These are phyloP conservation scores for Scaptomyza polygonia DNA, from an alignment of 2,888 invertebrate species.

Conservation along the genomic window DNA sequence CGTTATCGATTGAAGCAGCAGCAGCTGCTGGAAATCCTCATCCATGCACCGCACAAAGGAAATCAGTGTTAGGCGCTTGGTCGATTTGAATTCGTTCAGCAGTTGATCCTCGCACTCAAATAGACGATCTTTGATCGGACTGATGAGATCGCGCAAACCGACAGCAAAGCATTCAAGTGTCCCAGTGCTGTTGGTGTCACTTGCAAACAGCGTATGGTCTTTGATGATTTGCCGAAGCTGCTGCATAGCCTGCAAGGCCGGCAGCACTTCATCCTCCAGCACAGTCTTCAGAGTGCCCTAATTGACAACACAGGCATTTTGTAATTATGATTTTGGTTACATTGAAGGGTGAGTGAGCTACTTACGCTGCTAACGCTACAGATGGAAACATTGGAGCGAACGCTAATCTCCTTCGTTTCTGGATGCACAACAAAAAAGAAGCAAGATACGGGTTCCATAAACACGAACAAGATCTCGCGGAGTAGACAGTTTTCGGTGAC, in stretches of 20 bases:
- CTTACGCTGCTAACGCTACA: slow-evolving; percentile 80
- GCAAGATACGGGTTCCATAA: slow-evolving; percentile 76
- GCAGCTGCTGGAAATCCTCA: slow-evolving; percentile 80
- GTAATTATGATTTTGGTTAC: neutral
- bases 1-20: slow-evolving; percentile 83
- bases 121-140: slow-evolving; percentile 81
- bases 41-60: slow-evolving; percentile 81
- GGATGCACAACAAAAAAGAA: slow-evolving; percentile 78
- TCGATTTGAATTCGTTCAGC: slow-evolving; percentile 48
- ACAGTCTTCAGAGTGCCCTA: slow-evolving; percentile 69
- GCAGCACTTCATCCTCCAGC: slow-evolving; percentile 71
- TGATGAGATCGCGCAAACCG: slow-evolving; percentile 83
- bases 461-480: slow-evolving; percentile 84
- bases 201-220: slow-evolving; percentile 68
- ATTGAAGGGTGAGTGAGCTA: neutral
- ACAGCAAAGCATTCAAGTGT: slow-evolving; percentile 85
- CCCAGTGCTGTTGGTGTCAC: slow-evolving; percentile 78
- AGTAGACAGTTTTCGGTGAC: slow-evolving; percentile 79
- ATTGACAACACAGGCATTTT: neutral
- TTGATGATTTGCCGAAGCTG: slow-evolving; percentile 83
- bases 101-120: slow-evolving; percentile 83
- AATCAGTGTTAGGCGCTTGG: slow-evolving; percentile 75
- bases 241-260: slow-evolving; percentile 75
- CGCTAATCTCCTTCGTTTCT: slow-evolving; percentile 39
- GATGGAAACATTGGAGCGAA: slow-evolving; percentile 77